Percentiles rank a stretch among this genome's conserved stretches.
Evolutionary conservation across 2,113 vertebrate species (phyloP).

Genomic region (Pangasianodon hypophthalmus): DNA sequence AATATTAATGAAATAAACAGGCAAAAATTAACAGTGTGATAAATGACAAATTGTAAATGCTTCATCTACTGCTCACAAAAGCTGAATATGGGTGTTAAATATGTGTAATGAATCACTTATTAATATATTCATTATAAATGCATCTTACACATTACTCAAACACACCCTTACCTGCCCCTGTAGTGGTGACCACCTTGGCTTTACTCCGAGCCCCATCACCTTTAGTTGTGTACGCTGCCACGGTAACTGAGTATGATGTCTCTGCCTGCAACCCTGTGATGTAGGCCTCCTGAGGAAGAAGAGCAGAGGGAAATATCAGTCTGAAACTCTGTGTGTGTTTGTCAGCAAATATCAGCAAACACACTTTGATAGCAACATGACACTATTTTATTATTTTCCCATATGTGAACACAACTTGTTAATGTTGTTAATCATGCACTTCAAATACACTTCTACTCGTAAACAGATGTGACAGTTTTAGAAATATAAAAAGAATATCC

Average conservation of each 20-base stretch:
- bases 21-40: not conserved
- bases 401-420: not conserved
- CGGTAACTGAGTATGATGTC: conserved; percentile 89
- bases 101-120: not conserved
- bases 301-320: conserved; percentile 20
- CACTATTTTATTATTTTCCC: not conserved
- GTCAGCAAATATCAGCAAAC: not conserved
- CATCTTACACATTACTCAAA: not conserved
- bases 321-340: conserved; percentile 23
- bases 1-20: not conserved
- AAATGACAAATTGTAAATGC: not conserved
- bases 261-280: conserved; percentile 87
- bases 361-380: not conserved
- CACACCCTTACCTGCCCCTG: conserved; percentile 80
- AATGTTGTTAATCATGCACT: not conserved
- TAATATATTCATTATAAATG: not conserved
- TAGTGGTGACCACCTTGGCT: conserved; percentile 87
- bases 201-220: conserved; percentile 94
- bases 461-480: not conserved
- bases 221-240: conserved; percentile 92
- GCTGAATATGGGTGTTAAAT: not conserved
- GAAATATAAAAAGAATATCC: not conserved
- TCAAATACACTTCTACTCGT: not conserved
- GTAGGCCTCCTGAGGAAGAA: conserved; percentile 75
- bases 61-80: not conserved